Evolutionary conservation across 2,113 vertebrate genomes (phyloP).

Genomic region (Neomonachus schauinslandi): DNA sequence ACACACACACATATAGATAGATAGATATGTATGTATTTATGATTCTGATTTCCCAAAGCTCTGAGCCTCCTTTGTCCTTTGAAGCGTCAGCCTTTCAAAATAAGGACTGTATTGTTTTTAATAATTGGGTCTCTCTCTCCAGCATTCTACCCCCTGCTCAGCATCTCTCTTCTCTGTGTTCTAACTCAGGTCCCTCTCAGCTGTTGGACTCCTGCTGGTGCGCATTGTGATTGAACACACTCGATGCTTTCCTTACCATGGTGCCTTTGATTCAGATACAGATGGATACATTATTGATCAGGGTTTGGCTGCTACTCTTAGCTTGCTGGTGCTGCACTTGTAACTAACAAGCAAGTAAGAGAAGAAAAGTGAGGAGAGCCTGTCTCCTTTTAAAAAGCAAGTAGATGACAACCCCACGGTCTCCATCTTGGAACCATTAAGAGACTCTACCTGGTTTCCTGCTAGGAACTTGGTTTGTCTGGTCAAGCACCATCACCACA

Average conservation of each 20-base stretch:
- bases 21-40: background rate
- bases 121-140: conserved; percentile 19
- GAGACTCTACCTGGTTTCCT: background rate
- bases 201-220: conserved; percentile 39
- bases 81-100: conserved; percentile 61
- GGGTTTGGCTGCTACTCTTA: conserved; percentile 48
- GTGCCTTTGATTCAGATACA: conserved; percentile 74
- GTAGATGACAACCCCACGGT: background rate
- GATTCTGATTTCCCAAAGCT: background rate
- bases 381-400: conserved; percentile 43
- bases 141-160: background rate
- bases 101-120: conserved; percentile 59
- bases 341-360: conserved; percentile 64
- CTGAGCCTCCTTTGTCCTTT: conserved; percentile 36
- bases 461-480: background rate
- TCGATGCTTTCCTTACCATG: background rate
- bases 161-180: background rate
- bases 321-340: conserved; percentile 15
- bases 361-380: background rate
- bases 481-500: background rate
- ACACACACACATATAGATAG: background rate
- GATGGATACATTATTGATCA: conserved; percentile 79
- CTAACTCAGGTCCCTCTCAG: background rate
- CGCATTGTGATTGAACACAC: conserved; percentile 54
- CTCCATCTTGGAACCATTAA: background rate